A percentile compares a stretch with the other conserved stretches of the same genome.
Conservation (phyloP, 2,797 vertebrate genomes). For the Liparis tanakae region DNA sequence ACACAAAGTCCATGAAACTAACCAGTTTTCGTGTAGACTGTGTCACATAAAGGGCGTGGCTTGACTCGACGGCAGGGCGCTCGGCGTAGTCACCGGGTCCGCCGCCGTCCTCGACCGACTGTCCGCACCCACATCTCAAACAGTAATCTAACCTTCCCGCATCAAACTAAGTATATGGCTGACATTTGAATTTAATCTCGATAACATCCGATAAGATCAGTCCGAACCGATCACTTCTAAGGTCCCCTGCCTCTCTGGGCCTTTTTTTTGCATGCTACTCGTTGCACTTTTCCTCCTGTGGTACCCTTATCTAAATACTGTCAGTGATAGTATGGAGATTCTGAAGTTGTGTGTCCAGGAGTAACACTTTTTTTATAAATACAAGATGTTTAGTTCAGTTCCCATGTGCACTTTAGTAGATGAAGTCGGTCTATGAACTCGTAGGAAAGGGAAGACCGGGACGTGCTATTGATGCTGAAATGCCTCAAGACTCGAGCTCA, state of each 20-base stretch:
- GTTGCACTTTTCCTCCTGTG: slow-evolving; percentile 27
- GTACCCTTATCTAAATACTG: slow-evolving; percentile 11
- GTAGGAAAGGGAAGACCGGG: slow-evolving; percentile 41
- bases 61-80: slow-evolving; percentile 68
- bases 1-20: too few species aligned
- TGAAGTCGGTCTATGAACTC: slow-evolving; percentile 31
- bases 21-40: too few species aligned
- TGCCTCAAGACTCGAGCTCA: slow-evolving; percentile 48
- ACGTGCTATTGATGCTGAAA: slow-evolving; percentile 45
- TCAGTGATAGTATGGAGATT: slow-evolving; percentile 3
- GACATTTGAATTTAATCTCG: slow-evolving; percentile 82
- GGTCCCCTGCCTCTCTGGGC: slow-evolving; percentile 38
- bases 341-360: slow-evolving; percentile 21
- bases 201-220: slow-evolving; percentile 81
- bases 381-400: slow-evolving; percentile 33
- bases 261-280: slow-evolving; percentile 8
- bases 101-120: slow-evolving; percentile 64
- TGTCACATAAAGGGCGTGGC: slow-evolving; percentile 59
- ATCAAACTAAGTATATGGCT: slow-evolving; percentile 72
- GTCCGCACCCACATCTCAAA: slow-evolving; percentile 66
- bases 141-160: slow-evolving; percentile 72
- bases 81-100: slow-evolving; percentile 70
- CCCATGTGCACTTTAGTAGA: slow-evolving; percentile 29
- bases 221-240: slow-evolving; percentile 75
- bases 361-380: slow-evolving; percentile 37